Conservation (phyloP, 2,888 invertebrate species). For the Agrochola litura region DNA sequence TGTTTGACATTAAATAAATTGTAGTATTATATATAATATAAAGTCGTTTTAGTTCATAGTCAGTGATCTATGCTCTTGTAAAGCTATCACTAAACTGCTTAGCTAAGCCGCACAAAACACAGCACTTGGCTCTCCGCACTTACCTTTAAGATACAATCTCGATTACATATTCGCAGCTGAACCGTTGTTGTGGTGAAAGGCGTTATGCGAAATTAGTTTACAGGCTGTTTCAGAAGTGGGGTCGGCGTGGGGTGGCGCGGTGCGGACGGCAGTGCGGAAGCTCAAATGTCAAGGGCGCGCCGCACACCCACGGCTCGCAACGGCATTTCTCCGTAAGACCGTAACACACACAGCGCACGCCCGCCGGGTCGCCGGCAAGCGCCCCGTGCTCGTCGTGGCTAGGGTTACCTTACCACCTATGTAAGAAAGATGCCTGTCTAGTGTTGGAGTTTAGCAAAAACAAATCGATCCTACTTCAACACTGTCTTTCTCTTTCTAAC, state of each 20-base stretch:
- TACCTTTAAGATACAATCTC: not conserved
- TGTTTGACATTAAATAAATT: too few species aligned
- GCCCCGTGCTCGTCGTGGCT: too few species aligned
- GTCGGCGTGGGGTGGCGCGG: not conserved
- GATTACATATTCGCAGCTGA: not conserved
- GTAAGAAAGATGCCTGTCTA: too few species aligned
- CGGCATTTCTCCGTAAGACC: not conserved
- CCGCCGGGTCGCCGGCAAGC: not conserved
- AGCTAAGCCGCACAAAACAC: not conserved
- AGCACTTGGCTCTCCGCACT: not conserved
- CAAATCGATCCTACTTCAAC: too few species aligned
- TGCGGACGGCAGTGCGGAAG: slow-evolving; percentile 1
- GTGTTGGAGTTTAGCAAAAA: too few species aligned
- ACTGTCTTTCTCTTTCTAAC: too few species aligned
- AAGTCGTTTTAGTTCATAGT: too few species aligned
- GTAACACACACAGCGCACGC: not conserved
- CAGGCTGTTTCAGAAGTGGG: not conserved
- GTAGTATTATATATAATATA: too few species aligned
- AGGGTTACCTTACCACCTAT: too few species aligned
- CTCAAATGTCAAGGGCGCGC: slow-evolving; percentile 33
- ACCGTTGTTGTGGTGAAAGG: not conserved
- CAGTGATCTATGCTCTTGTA: too few species aligned
- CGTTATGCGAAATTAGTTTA: slow-evolving; percentile 2
- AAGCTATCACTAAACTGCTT: too few species aligned
- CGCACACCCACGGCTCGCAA: slow-evolving; percentile 1